Base-by-base conservation (phyloP, 2,113 vertebrate genomes). In the Cryptomyrus ogoouensis region DNA sequence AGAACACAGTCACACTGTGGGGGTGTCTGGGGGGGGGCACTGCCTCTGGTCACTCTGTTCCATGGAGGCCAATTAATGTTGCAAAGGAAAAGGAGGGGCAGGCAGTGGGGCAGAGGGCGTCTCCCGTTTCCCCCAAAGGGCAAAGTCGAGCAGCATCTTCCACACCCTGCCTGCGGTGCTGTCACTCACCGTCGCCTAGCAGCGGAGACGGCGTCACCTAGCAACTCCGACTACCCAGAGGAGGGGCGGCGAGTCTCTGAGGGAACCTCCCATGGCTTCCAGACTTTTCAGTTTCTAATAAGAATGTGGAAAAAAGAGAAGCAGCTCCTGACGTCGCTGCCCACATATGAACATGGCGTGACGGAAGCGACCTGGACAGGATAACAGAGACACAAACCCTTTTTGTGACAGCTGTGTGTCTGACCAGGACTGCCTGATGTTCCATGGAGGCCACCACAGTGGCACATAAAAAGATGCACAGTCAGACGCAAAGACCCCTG, bases 41-140 rank as follows among this genome's bases (percentile, higher is more conserved):
- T 95, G 96, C 96, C 96, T 95, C 94, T 96, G 95, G 94, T 93
- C 93, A 96, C 95, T 94, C 91, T 92, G 93, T 94, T 96, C 96
- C 96, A 95, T 90, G 0, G 96, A 95, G 96, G 95, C 96, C 96
- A 96, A 96, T 96, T 96, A 96, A 95, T 95, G 95, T 95, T 94
- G 95, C 94, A 95, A 86, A 74, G 86, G 2, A 39, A 47, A 24
- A n/a, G 19, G 44, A 31, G 83, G 83, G 19, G 3, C 1, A 10
- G 35, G 39, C 39, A 46, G 27, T 0, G 77, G 17, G 77, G 77
- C 15, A 39, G 35, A 47, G 39, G 39, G 9, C 5, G 44, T 47
- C 44, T 47, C 39, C 21, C 83, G 44, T 13, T 21, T 47, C 83
- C 83, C 44, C 83, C 83, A 19, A 24, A 46, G 21, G 21, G 19